Base-by-base conservation (phyloP, 2,113 vertebrate species). In the Campylomormyrus numenius region DNA sequence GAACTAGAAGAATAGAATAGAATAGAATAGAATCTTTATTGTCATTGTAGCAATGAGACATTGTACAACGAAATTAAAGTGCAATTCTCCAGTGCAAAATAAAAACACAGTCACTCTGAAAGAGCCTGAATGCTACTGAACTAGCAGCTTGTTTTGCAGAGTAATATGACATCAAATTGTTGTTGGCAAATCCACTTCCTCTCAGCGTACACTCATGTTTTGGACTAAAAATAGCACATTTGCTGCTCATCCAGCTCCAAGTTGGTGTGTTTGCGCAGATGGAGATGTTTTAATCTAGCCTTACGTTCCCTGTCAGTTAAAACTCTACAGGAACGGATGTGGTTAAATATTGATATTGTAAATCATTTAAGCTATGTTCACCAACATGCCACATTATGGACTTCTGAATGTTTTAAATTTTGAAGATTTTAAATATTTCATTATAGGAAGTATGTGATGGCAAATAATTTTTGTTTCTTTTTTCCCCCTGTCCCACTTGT, bases 321-420 rank as follows among this genome's bases (percentile, higher is more conserved):
- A 87, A 15, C 85, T 53, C 17, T 24, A 85, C 45, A 46, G 83
- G 83, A 85, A n/a, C 1, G n/a, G 45, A 48, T 48, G 45, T 48
- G 45, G 17, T 85, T 13, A 92, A 92, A 92, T 91, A 92, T 92
- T 93, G 88, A 58, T 53, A 66, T 66, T 27, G 13, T 62, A 62
- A 83, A 56, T 77, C 58, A 9, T 91, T 90, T 88, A 46, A 85
- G 88, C 89, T 74, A 35, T 87, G 56, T 66, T 56, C 48, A 70
- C 88, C 42, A 62, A 85, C 42, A 48, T 84, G 85, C 70, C 87
- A 88, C 77, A 21, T 91, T 89, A 90, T 91, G 89, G 91, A 90
- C 91, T 91, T 91, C 90, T 91, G 92, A 91, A 92, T 91, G 53
- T 91, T 91, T 89, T 91, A 90, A 56, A 91, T 87, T 74, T 84